These are phyloP conservation scores for Cylindroiulus punctatus DNA, from an alignment of 2,888 invertebrate species.

Conservation along the genomic window DNA sequence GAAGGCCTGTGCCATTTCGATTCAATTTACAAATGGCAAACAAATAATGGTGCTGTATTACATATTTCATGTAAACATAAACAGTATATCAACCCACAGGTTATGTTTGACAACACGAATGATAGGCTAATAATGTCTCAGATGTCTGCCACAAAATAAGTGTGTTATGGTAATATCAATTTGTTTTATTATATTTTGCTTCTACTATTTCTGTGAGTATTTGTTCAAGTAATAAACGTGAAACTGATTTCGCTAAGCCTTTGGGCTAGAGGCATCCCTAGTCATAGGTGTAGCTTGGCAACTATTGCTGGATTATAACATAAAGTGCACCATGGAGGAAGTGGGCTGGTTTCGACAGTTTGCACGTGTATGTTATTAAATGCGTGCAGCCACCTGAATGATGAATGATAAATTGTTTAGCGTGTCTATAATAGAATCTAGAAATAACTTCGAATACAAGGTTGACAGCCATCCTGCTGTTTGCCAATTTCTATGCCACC, in stretches of 20 bases:
- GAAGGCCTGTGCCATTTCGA: too few species aligned
- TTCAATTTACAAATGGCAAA: too few species aligned
- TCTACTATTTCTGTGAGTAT: too few species aligned
- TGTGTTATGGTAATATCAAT: too few species aligned
- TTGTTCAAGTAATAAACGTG: too few species aligned
- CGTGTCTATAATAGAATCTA: background rate
- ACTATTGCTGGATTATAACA: background rate
- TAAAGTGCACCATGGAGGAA: background rate
- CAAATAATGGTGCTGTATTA: too few species aligned
- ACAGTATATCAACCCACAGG: too few species aligned
- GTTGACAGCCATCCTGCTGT: background rate
- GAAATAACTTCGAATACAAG: slow-evolving; percentile 18
- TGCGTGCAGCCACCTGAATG: background rate
- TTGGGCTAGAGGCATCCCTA: background rate
- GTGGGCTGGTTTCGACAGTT: slow-evolving; percentile 18
- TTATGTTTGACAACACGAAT: too few species aligned
- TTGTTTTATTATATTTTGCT: too few species aligned
- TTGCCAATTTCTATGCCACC: background rate
- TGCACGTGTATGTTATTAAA: background rate
- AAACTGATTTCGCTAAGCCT: background rate
- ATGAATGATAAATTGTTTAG: slow-evolving; percentile 5
- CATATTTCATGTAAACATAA: too few species aligned
- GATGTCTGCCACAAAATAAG: too few species aligned
- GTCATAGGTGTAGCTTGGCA: background rate
- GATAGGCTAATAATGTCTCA: too few species aligned